Evolutionary conservation across 2,797 vertebrate genomes (phyloP).

Genomic region (Sebastolobus altivelis): DNA sequence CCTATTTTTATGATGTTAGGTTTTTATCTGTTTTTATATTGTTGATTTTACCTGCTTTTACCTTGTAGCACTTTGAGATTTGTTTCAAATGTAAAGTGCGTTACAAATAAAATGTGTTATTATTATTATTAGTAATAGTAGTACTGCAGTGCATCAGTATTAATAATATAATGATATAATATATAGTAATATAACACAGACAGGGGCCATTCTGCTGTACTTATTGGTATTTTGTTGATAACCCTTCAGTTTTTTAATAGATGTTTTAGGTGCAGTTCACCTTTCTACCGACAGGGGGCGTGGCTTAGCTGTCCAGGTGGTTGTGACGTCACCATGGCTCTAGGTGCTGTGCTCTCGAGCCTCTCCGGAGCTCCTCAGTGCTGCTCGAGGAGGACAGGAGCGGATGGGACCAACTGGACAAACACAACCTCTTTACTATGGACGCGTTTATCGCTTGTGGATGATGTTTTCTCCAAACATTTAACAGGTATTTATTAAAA

Average conservation of each 20-base stretch:
- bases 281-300: constrained; percentile 62
- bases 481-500: constrained; percentile 50
- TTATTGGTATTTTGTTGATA: neutral
- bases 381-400: constrained; percentile 24
- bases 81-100: no score
- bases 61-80: no score
- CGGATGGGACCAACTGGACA: neutral
- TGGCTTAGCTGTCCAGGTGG: constrained; percentile 15
- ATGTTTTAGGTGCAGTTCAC: constrained; percentile 10
- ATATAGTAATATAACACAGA: neutral
- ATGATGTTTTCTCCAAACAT: constrained; percentile 23
- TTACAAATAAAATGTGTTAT: no score
- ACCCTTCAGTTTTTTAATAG: neutral
- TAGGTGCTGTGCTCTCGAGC: constrained; percentile 44
- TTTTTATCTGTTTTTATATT: no score
- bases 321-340: constrained; percentile 79
- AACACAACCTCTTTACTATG: constrained; percentile 39
- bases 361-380: constrained; percentile 43
- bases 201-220: neutral
- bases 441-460: constrained; percentile 44
- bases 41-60: no score
- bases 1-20: no score
- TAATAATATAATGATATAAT: neutral
- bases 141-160: neutral
- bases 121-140: neutral